phyloP scores from a whole-genome alignment of 2,113 vertebrate species.

The Phaethornis superciliosus region DNA sequence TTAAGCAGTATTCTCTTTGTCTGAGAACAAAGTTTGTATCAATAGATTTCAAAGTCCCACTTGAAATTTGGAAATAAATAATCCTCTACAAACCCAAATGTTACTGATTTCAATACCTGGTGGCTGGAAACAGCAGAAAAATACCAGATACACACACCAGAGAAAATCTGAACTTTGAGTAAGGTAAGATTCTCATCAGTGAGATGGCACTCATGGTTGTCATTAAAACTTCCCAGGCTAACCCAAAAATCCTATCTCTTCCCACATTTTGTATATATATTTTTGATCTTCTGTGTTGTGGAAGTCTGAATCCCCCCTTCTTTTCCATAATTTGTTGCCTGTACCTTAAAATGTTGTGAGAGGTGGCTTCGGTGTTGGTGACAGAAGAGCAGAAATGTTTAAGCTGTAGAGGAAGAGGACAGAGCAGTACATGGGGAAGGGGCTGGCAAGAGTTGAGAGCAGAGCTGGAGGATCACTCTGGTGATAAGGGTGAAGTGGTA shows the following conservation, averaged over 20 bases:
- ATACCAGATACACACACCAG: neutral
- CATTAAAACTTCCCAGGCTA: neutral
- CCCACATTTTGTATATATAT: neutral
- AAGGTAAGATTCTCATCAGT: neutral
- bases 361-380: neutral
- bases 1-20: neutral
- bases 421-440: neutral
- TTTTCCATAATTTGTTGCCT: neutral
- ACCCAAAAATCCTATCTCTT: neutral
- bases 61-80: neutral
- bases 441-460: neutral
- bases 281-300: neutral
- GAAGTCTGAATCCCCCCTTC: neutral
- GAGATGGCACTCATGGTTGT: neutral
- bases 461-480: neutral
- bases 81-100: neutral
- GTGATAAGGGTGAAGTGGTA: neutral
- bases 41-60: neutral
- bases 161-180: neutral
- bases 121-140: neutral
- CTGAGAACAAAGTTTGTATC: neutral
- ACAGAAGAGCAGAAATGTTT: neutral
- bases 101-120: neutral
- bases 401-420: neutral
- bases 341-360: neutral